Percentiles rank a stretch among this genome's conserved stretches.
Conservation (phyloP, 2,113 vertebrate genomes). For the Cacatua alba region DNA sequence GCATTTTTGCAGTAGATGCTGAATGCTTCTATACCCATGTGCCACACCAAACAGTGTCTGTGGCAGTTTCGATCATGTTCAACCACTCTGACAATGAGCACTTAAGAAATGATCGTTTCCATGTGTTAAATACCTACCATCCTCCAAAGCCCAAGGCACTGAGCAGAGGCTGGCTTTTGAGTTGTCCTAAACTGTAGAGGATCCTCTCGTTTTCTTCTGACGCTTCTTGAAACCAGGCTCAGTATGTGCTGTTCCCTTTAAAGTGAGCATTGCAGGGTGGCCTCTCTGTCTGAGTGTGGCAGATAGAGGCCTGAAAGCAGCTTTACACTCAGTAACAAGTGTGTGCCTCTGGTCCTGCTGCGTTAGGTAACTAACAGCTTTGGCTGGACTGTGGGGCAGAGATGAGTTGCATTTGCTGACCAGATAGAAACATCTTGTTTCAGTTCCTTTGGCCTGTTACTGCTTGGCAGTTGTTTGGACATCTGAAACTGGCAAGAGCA, state of each 20-base stretch:
- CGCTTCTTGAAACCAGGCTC: not conserved
- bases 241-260: not conserved
- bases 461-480: not conserved
- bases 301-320: not conserved
- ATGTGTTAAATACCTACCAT: not conserved
- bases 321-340: not conserved
- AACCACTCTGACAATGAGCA: not conserved
- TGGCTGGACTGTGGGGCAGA: not conserved
- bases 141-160: not conserved
- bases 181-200: not conserved
- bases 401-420: not conserved
- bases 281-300: not conserved
- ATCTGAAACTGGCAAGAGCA: not conserved
- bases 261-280: not conserved
- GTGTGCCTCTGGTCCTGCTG: not conserved
- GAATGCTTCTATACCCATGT: accelerated
- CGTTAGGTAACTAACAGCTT: not conserved
- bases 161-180: not conserved
- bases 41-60: not conserved
- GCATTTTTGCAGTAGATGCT: not conserved
- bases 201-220: not conserved
- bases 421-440: not conserved
- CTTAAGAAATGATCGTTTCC: not conserved
- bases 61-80: not conserved
- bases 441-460: not conserved